phyloP scores from a whole-genome alignment of 2,113 vertebrate species.

The Eretmochelys imbricata region DNA sequence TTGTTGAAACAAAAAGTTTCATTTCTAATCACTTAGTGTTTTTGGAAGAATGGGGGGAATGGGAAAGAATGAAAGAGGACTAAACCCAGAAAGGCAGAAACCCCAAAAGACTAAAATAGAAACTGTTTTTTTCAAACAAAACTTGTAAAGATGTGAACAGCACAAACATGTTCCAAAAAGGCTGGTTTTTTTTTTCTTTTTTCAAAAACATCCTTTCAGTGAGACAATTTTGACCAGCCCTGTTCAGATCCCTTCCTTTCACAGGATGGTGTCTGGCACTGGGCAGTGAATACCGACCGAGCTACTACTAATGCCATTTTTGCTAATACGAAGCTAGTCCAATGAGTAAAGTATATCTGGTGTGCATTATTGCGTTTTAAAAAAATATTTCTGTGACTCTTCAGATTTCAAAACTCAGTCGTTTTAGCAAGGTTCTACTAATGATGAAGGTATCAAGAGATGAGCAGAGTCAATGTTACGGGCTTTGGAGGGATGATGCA shows the following conservation, averaged over 20 bases:
- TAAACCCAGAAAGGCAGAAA: neutral
- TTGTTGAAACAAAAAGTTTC: neutral
- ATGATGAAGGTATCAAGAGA: neutral
- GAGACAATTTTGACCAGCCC: neutral
- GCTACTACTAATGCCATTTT: neutral
- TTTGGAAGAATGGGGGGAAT: neutral
- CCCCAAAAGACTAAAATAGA: neutral
- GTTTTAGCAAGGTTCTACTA: neutral
- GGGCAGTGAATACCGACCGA: neutral
- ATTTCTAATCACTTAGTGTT: neutral
- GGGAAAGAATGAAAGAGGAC: neutral
- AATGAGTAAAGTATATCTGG: neutral
- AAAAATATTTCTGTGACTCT: neutral
- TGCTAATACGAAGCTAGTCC: slow-evolving; percentile 5
- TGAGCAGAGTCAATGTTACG: neutral
- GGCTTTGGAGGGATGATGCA: neutral
- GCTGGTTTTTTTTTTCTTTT: neutral
- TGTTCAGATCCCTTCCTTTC: neutral
- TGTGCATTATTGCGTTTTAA: neutral
- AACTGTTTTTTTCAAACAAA: neutral
- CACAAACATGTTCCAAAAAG: neutral
- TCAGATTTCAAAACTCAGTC: neutral
- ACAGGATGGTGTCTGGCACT: neutral
- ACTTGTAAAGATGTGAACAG: neutral
- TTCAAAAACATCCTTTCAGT: neutral